Evolutionary conservation across 2,888 invertebrate genomes (phyloP), one percentile per base, ranked within the genome.

Genomic region (Plemyria rubiginata): DNA sequence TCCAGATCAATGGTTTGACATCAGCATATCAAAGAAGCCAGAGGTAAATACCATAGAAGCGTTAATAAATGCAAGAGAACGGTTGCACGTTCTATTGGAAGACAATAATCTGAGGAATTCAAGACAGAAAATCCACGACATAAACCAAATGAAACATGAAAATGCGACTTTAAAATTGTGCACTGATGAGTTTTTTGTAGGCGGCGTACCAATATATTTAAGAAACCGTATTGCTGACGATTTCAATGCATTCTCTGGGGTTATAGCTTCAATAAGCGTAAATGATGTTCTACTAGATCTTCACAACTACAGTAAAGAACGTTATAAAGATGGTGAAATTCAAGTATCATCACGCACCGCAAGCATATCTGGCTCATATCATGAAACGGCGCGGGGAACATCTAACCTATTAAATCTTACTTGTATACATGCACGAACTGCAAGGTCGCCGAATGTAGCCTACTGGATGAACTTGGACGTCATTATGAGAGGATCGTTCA

Each of bases 301-400:
- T 32, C 82, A 85, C 54, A 78, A 76, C n/a, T 78, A 70, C 36
- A 82, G 74, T 55, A 68, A 82, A 8, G 91, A 92, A 68, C 78
- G 86, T 22, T 75, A 76, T 65, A 87, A 78, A 62, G 80, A 84
- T 28, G 77, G 78, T 28, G 77, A 69, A 65, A 60, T 87, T n/a
- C 88, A 88, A 61, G 71, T 92, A 8, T 90, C 91, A 12, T 88
- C 90, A 11, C 80, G 84, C 60, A 85, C 90, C 13, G 90, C 90
- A 1, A 92, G 92, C 67, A 69, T 91, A 32, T 91, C 91, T n/a
- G 87, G 86, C 22, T 84, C 82, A 4, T 92, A 92, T 62, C 81
- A 88, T 49, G 92, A 92, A 80, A 85, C 79, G 15, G 76, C 79
- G 52, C 91, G 90, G 91, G 88, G 89, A 2, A 79, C 75, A 60